phyloP scores from a whole-genome alignment of 2,888 invertebrate genomes.

The Stenodema calcarata region DNA sequence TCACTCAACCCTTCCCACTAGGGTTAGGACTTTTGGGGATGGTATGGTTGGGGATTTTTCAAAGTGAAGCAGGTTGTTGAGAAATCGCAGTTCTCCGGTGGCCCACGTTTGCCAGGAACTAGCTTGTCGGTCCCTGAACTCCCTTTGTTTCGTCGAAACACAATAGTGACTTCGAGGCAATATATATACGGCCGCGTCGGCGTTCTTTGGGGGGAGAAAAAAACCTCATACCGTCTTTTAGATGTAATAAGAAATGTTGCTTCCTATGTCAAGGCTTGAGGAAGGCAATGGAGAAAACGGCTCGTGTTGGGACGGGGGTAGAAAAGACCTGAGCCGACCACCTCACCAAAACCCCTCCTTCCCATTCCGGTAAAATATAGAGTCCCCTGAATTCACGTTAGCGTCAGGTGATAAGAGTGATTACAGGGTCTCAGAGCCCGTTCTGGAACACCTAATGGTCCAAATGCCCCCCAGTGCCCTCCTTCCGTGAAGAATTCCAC shows the following conservation, averaged over 20 bases:
- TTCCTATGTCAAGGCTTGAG: neutral
- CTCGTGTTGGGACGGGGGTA: neutral
- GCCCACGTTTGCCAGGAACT: neutral
- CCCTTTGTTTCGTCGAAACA: neutral
- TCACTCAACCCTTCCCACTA: no score
- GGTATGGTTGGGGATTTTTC: no score
- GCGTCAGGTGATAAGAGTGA: constrained; percentile 41
- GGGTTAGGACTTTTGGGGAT: no score
- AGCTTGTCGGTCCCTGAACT: neutral
- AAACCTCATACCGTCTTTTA: neutral
- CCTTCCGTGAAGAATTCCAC: neutral
- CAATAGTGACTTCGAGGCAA: neutral
- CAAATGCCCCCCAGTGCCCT: constrained; percentile 22
- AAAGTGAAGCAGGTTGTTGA: no score
- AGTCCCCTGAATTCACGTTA: constrained; percentile 38
- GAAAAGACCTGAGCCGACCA: neutral
- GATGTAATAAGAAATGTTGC: neutral
- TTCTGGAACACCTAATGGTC: constrained; percentile 30
- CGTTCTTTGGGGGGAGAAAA: neutral
- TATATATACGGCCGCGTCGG: neutral
- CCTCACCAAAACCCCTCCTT: neutral
- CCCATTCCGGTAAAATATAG: constrained; percentile 14
- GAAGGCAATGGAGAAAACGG: neutral
- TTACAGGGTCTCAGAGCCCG: neutral
- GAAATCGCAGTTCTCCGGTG: no score